phyloP scores from a whole-genome alignment of 2,797 vertebrate species.

The Prionace glauca region DNA sequence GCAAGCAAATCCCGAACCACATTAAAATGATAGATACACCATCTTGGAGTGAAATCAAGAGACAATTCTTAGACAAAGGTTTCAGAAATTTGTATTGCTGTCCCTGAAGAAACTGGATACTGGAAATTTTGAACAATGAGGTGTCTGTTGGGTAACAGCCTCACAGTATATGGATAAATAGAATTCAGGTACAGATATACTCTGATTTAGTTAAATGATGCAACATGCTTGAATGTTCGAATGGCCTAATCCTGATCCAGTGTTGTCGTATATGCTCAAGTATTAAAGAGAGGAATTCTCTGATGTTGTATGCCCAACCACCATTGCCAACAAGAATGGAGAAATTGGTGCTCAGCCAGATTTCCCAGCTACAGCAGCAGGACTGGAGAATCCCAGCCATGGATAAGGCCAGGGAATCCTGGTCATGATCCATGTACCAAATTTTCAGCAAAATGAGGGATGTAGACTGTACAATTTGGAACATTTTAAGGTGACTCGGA shows the following conservation, averaged over 20 bases:
- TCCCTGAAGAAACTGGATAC: neutral
- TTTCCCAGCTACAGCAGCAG: too few relatives aligned
- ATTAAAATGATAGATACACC: neutral
- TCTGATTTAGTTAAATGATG: neutral
- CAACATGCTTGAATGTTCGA: neutral
- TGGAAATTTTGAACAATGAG: neutral
- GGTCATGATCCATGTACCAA: neutral
- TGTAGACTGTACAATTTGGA: neutral
- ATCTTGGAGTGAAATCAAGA: neutral
- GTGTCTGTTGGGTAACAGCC: neutral
- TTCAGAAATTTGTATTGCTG: neutral
- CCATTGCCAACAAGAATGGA: too few relatives aligned
- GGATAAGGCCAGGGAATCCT: too few relatives aligned
- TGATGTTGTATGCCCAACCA: too few relatives aligned
- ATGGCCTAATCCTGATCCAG: neutral
- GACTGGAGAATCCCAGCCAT: too few relatives aligned
- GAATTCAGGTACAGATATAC: neutral
- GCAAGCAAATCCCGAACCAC: neutral
- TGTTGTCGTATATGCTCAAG: neutral
- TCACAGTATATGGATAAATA: neutral
- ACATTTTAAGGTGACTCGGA: neutral
- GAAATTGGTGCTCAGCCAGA: too few relatives aligned
- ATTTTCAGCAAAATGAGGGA: neutral
- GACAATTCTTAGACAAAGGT: neutral
- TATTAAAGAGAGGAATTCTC: too few relatives aligned